Evolutionary conservation across 2,888 invertebrate species (phyloP).

Genomic region (Thelaira solivaga): DNA sequence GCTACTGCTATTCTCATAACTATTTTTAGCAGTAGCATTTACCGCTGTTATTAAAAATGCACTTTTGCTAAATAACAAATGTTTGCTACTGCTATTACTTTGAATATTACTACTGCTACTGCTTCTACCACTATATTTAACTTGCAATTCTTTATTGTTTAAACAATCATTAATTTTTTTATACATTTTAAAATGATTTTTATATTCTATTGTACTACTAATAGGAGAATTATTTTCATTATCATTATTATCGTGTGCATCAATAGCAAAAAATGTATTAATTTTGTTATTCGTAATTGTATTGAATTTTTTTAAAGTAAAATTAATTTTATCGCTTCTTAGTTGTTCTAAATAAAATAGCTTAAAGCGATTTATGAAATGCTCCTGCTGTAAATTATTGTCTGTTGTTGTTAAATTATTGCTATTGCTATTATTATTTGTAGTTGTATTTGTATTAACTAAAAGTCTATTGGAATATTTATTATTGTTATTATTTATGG

Average conservation of each 20-base stretch:
- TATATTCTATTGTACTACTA: constrained; percentile 38
- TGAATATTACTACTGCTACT: not conserved
- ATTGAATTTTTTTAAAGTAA: constrained; percentile 65
- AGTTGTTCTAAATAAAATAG: constrained; percentile 58
- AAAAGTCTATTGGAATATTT: constrained; percentile 54
- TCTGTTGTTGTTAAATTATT: constrained; percentile 63
- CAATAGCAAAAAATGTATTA: constrained; percentile 50
- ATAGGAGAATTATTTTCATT: constrained; percentile 51
- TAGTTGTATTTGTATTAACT: too few relatives aligned
- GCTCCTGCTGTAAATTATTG: constrained; percentile 56
- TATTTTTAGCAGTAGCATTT: not conserved
- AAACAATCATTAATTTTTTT: too few relatives aligned
- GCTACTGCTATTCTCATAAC: too few relatives aligned
- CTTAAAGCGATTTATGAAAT: constrained; percentile 54
- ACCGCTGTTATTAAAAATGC: not conserved
- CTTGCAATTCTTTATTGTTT: not conserved
- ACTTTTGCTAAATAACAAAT: too few relatives aligned
- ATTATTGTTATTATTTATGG: constrained; percentile 3
- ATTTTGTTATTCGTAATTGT: constrained; percentile 69
- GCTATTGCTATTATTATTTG: too few relatives aligned
- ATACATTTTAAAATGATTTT: not conserved
- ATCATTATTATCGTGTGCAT: constrained; percentile 52
- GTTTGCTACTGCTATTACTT: not conserved
- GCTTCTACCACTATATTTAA: not conserved
- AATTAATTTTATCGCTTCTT: constrained; percentile 69